phyloP scores from a whole-genome alignment of 2,797 vertebrate species.

The Furcifer pardalis region DNA sequence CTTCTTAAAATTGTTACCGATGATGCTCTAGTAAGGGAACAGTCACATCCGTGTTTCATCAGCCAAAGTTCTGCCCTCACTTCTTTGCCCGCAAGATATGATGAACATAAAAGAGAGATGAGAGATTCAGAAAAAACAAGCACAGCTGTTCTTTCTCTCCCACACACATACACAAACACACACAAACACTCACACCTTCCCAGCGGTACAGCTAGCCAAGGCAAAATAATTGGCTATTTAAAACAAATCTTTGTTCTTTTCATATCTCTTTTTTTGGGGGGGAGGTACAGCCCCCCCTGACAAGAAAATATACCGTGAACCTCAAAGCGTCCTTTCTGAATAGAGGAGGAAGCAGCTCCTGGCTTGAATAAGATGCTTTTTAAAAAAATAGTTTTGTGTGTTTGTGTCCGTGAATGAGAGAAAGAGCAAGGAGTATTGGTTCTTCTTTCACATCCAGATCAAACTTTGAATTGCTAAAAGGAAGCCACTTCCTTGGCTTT shows the following conservation, averaged over 20 bases:
- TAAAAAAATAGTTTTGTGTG: not conserved
- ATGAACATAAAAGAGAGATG: not conserved
- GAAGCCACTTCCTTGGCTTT: too few species aligned
- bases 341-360: not conserved
- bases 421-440: too few species aligned
- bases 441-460: too few species aligned
- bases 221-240: conserved; percentile 23
- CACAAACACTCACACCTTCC: not conserved
- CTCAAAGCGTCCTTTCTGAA: not conserved
- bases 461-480: too few species aligned
- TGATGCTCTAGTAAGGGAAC: too few species aligned
- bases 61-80: not conserved
- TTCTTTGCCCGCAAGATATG: not conserved
- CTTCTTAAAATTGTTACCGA: not conserved
- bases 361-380: fast-evolving
- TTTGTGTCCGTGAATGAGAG: too few species aligned
- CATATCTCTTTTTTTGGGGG: not conserved
- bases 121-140: not conserved
- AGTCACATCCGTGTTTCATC: too few species aligned
- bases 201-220: fast-evolving
- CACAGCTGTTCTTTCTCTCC: not conserved
- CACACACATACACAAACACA: not conserved
- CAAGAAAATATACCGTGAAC: not conserved
- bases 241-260: conserved; percentile 30
- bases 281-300: too few species aligned